Evolutionary conservation across 2,888 invertebrate genomes (phyloP), one percentile per base, ranked within the genome.

Genomic region (Cremastinae sp.): DNA sequence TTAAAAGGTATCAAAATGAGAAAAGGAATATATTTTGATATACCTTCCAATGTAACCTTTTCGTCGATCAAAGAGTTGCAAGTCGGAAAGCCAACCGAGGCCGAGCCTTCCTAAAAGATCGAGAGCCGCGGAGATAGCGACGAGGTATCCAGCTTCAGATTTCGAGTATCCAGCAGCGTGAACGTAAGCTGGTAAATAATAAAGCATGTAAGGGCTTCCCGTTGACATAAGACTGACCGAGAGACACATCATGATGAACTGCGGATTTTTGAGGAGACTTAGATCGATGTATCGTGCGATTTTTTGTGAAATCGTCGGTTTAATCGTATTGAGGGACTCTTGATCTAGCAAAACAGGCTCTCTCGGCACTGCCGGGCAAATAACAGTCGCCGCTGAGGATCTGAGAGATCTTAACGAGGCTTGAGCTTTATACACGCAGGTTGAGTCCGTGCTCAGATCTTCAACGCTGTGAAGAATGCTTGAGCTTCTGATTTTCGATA

Each of bases 151-250:
- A 86, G 93, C 90, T 47, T 92, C 92, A 0, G 92, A 89, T 79
- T 93, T 93, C 28, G 91, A 91, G 75, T 93, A 93, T 45, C 95
- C 95, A 0, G 91, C 91, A 0, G 94, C 92, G 43, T 94, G 93
- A 0, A 94, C 94, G 84, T 94, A 94, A 0, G 95, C 94, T 0
- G 95, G 95, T 49, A 95, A 89, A 84, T 94, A 95, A 88, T 95
- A 95, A 1, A 95, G 87, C 84, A 95, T 94, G 86, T 95, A 95
- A 0, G 95, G 95, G 2, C 94, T 95, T 9, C 95, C 95, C 18
- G 94, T 94, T 0, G 95, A 94, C 93, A 95, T 94, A 1, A 95
- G 91, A 0, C 93, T 94, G 8, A 95, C 95, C 0, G 95, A 94
- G 0, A 94, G 90, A 74, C 94, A 94, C 89, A 95, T 93, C 79